Evolutionary conservation across 1,140 invertebrate genomes (phyloP).

Genomic region (Hypsibius dujardini): DNA sequence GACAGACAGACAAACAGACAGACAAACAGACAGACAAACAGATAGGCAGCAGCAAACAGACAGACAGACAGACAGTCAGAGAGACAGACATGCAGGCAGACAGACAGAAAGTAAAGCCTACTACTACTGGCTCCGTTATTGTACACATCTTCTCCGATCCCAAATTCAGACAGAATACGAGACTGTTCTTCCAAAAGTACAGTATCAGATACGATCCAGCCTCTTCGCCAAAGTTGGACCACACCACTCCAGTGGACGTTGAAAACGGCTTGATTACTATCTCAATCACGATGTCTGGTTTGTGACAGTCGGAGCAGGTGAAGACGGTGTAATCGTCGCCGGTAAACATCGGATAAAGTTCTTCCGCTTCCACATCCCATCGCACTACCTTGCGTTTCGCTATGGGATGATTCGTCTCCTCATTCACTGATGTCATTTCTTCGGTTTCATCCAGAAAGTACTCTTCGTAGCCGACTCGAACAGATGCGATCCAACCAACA

Average conservation of each 20-base stretch:
- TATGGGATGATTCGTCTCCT: background rate
- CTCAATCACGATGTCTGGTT: background rate
- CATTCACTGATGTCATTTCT: background rate
- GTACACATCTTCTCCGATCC: background rate
- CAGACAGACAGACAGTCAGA: too few species aligned
- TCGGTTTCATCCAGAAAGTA: slow-evolving; percentile 5
- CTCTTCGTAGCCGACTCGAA: slow-evolving; percentile 9
- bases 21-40: too few species aligned
- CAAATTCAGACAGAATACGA: background rate
- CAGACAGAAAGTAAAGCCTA: background rate
- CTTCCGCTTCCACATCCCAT: background rate
- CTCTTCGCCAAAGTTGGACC: background rate
- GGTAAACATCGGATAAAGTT: slow-evolving; percentile 2
- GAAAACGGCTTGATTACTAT: background rate
- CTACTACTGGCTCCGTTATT: background rate
- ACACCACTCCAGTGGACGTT: background rate
- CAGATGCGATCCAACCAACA: background rate
- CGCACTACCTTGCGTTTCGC: background rate
- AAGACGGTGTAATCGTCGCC: background rate
- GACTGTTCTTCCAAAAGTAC: background rate
- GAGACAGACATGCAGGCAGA: background rate
- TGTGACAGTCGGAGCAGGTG: background rate
- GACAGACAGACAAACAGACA: too few species aligned
- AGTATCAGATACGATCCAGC: background rate
- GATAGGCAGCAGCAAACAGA: too few species aligned